Base-by-base conservation (phyloP, 2,113 vertebrate genomes). In the Odontophorus gujanensis region DNA sequence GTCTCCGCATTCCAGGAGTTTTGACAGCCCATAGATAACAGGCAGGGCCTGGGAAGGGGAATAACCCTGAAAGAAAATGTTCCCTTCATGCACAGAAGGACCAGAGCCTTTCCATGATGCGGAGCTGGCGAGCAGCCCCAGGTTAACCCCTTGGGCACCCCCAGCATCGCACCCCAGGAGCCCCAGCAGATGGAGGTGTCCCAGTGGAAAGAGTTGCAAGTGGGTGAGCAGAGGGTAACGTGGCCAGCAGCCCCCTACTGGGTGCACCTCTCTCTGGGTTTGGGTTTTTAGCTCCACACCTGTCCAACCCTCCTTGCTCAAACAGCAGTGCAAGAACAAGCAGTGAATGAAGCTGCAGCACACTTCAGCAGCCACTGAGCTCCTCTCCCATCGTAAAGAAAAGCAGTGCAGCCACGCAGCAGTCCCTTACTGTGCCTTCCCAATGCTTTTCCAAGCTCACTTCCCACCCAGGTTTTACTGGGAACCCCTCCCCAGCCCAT, bases 31-130 rank as follows among this genome's bases (percentile, higher is more conserved):
- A 6, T 55, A 92, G 94, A 94, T 93, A 95, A 93, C 89, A 81
- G 76, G 61, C 67, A 82, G 83, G 91, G 91, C 87, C 89, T 85
- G 93, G 87, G 87, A 94, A 96, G 87, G 87, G 85, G 83, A 96
- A 90, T 50, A 63, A 87, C 51, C 75, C 80, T 67, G 57, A 47
- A 59, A 88, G n/a, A 75, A 89, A 93, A 85, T 59, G 58, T 77
- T 95, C 18, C 0, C n/a, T 91, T 68, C 26, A 2, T 13, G 43
- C 6, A 14, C 51, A 59, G 26, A 53, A 28, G 51, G 51, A 62
- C 13, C 82, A 84, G 67, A 53, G 40, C n/a, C 50, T 38, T 67
- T 74, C 59, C 47, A 17, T 40, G 51, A 43, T 2, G 6, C 45
- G 4, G 50, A 79, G 83, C 75, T 15, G 50, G 43, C 9, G 5